A percentile compares a stretch with the other conserved stretches of the same genome.
Conservation (phyloP, 2,113 vertebrate species). For the Rhabdomys dilectus region DNA sequence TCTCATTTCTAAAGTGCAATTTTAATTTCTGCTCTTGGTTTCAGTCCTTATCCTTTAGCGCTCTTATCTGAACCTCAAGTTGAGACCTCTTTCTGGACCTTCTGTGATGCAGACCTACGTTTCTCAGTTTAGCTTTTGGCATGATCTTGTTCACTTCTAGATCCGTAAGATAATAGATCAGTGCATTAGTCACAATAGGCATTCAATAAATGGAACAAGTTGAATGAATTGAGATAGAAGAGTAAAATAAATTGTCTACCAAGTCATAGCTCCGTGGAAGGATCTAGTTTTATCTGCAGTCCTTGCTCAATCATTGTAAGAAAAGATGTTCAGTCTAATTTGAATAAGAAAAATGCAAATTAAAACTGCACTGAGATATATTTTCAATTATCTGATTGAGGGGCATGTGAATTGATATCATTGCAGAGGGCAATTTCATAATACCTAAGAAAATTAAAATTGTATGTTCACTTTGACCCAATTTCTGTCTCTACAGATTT, state of each 20-base stretch:
- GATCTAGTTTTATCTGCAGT: conserved; percentile 36
- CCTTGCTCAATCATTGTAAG: conserved; percentile 43
- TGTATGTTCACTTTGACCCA: not conserved
- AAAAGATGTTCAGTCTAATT: conserved; percentile 20
- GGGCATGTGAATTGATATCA: conserved; percentile 23
- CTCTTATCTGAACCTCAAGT: not conserved
- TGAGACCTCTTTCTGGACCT: not conserved
- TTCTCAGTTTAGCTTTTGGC: not conserved
- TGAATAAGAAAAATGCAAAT: conserved; percentile 50
- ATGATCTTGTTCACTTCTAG: not conserved
- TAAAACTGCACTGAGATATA: not conserved
- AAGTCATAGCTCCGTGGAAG: not conserved
- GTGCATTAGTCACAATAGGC: not conserved
- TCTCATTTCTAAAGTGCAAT: not conserved
- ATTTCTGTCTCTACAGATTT: not conserved
- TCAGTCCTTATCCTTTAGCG: not conserved
- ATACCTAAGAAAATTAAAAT: not conserved
- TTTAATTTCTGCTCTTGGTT: not conserved
- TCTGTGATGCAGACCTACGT: not conserved
- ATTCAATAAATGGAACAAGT: not conserved
- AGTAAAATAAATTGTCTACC: conserved; percentile 26
- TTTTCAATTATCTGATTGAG: conserved; percentile 4
- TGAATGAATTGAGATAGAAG: conserved; percentile 2
- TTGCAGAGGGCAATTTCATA: not conserved
- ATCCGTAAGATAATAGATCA: not conserved